A percentile compares a stretch with the other conserved stretches of the same genome.
phyloP scores from a whole-genome alignment of 2,113 vertebrate genomes.

The Percopsis transmontana region DNA sequence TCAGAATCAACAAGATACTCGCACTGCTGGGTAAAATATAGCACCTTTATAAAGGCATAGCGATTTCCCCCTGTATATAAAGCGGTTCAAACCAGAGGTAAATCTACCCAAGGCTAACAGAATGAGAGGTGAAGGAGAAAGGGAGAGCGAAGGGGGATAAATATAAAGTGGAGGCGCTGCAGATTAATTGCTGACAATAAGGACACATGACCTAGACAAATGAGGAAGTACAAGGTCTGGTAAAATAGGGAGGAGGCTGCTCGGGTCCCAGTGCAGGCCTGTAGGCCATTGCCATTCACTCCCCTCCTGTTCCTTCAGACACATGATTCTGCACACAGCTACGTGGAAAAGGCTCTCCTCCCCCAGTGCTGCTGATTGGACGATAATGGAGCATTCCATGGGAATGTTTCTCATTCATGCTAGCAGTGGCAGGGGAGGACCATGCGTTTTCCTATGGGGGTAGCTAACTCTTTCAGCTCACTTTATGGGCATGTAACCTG shows the following conservation, averaged over 20 bases:
- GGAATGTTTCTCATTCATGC: conserved; percentile 70
- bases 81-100: conserved; percentile 57
- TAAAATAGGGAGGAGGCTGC: conserved; percentile 57
- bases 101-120: conserved; percentile 63
- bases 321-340: conserved; percentile 58
- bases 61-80: conserved; percentile 48
- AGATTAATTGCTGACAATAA: conserved; percentile 80
- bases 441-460: conserved; percentile 53
- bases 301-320: conserved; percentile 41
- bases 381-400: conserved; percentile 71
- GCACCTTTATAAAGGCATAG: conserved; percentile 47
- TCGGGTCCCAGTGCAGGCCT: conserved; percentile 52
- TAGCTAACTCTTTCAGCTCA: conserved; percentile 47
- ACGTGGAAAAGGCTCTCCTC: conserved; percentile 60
- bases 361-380: conserved; percentile 68
- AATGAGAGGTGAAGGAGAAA: conserved; percentile 72
- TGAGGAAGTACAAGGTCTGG: conserved; percentile 71
- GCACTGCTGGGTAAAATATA: conserved; percentile 42
- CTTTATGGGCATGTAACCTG: conserved; percentile 63
- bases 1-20: conserved; percentile 71
- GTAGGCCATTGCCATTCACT: conserved; percentile 53
- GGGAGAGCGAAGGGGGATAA: conserved; percentile 57
- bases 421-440: conserved; percentile 68
- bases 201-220: conserved; percentile 72
- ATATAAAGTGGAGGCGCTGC: conserved; percentile 61